phyloP scores from a whole-genome alignment of 1,140 invertebrate genomes.

The Colletes gigas region DNA sequence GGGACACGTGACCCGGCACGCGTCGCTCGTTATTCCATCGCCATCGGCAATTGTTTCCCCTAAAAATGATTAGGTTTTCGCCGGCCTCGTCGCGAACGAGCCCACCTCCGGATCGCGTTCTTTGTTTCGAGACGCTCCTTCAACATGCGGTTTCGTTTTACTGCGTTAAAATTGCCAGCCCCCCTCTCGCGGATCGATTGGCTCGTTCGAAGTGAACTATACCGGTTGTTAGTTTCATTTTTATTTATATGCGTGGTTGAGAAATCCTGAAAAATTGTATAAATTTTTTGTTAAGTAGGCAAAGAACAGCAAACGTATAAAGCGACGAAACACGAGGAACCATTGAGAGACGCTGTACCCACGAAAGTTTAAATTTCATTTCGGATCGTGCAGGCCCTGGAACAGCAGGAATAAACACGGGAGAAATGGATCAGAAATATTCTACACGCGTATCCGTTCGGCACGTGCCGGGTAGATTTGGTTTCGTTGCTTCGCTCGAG shows the following conservation, averaged over 20 bases:
- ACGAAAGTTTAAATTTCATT: too few species aligned
- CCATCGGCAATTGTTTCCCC: constrained; percentile 68
- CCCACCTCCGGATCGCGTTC: not conserved
- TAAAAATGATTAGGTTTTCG: constrained; percentile 63
- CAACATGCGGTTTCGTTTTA: not conserved
- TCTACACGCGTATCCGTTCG: constrained; percentile 19
- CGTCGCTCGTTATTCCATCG: constrained; percentile 71
- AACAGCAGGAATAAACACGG: not conserved
- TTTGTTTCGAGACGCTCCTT: not conserved
- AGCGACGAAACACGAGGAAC: not conserved
- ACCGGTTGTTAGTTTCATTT: too few species aligned
- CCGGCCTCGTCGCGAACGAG: constrained; percentile 9
- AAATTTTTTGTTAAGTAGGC: too few species aligned
- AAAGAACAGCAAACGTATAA: too few species aligned
- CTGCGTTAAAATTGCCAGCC: not conserved
- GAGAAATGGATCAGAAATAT: constrained; percentile 3
- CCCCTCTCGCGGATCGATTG: not conserved
- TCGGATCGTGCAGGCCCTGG: too few species aligned
- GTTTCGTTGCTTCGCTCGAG: constrained; percentile 45
- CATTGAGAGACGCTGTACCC: too few species aligned
- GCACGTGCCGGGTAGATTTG: constrained; percentile 54
- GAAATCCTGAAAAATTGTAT: too few species aligned
- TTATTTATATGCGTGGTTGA: too few species aligned
- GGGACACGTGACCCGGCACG: constrained; percentile 72
- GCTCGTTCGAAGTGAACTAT: not conserved